Conservation (phyloP, 1,140 invertebrate species). For the Drosophila yakuba region DNA sequence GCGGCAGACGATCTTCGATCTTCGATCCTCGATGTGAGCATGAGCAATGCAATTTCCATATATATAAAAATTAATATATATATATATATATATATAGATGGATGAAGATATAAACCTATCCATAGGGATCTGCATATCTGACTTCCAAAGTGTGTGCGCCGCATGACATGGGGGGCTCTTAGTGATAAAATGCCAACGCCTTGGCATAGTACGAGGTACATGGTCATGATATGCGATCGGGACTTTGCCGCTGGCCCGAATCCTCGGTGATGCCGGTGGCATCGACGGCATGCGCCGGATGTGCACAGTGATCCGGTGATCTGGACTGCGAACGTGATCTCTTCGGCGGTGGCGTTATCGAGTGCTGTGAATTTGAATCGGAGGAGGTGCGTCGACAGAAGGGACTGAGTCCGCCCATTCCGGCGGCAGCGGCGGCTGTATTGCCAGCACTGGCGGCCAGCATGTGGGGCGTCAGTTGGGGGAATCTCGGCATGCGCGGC, state of each 20-base stretch:
- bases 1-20: conserved; percentile 13
- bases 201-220: conserved; percentile 80
- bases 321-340: conserved; percentile 35
- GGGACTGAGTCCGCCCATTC: conserved; percentile 66
- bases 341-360: conserved; percentile 80
- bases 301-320: conserved; percentile 28
- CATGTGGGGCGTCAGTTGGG: conserved; percentile 72
- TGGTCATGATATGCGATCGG: conserved; percentile 84
- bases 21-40: conserved; percentile 18
- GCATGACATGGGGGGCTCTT: conserved; percentile 15
- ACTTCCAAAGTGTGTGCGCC: conserved; percentile 4
- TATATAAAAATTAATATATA: background rate
- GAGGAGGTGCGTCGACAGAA: conserved; percentile 82
- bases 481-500: conserved; percentile 84
- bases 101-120: background rate
- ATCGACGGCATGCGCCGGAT: background rate
- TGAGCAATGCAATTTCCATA: conserved; percentile 56
- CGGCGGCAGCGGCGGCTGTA: background rate
- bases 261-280: conserved; percentile 5
- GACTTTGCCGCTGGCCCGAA: conserved; percentile 54
- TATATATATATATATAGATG: background rate
- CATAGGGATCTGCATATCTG: conserved; percentile 3
- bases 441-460: conserved; percentile 47
- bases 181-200: conserved; percentile 80
- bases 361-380: conserved; percentile 79